Base-by-base conservation (phyloP, 2,113 vertebrate species). In the Lucifuga dentata region DNA sequence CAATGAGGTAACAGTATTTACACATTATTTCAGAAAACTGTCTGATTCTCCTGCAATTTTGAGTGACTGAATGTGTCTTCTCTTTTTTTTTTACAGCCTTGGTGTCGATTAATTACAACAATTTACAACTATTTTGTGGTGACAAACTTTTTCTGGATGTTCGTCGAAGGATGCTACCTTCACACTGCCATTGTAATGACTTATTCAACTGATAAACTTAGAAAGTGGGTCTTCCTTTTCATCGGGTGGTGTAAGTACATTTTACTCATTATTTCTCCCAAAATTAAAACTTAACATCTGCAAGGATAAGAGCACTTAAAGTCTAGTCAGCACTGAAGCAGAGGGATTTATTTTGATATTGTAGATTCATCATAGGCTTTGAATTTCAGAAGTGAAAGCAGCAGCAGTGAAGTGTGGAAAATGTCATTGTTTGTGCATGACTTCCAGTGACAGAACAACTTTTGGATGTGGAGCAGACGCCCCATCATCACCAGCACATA, bases 111-210 rank as follows among this genome's bases (percentile, higher is more conserved):
- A 24, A 93, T 98, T 68, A 99, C 96, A 2, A 95, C 96, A 1
- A 87, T 98, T 85, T 99, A 98, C 91, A 99, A 99, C 88, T 99
- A 99, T 68, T 99, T 99, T 61, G 95, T 99, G 92, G 97, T 99
- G 87, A 99, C 98, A 24, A 99, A 98, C 85, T 99, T 99, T 86
- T 99, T 99, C 92, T 99, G 98, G 98, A 99, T 99, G 98, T 99
- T 99, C 57, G 97, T 96, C 36, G 98, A 99, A 85, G 98, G 98
- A 67, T 99, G 97, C 84, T 99, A 99, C 87, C 95, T 99, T 21
- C 98, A 99, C 88, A 98, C 96, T 0, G 98, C 97, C 35, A 95
- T 99, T 9, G 98, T 97, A 45, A 96, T 99, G 97, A 97, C 98
- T n/a, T 99, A 98, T 71, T 99, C 97, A 32, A 98, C 98, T 0